These are phyloP conservation scores for Lithophane ornitopus DNA, from an alignment of 2,888 invertebrate genomes.

Conservation along the genomic window DNA sequence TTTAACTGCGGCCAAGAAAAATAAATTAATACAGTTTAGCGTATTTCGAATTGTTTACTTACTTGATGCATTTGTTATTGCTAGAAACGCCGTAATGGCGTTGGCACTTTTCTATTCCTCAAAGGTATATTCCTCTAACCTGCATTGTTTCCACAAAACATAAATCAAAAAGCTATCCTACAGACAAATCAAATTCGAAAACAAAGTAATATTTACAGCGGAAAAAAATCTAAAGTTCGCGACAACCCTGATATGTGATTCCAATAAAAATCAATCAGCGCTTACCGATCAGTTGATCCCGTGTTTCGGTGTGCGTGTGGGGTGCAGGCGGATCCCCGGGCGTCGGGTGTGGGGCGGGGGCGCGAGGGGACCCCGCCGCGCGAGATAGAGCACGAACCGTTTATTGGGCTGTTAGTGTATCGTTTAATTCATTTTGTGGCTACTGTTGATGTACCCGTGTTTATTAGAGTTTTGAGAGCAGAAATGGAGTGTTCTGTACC, in stretches of 20 bases:
- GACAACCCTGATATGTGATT: conserved; percentile 79
- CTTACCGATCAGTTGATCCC: conserved; percentile 79
- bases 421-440: conserved; percentile 64
- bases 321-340: conserved; percentile 20
- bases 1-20: conserved; percentile 14
- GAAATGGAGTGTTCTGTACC: conserved; percentile 12
- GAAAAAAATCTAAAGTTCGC: conserved; percentile 13
- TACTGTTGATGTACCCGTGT: conserved; percentile 56
- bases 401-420: conserved; percentile 68
- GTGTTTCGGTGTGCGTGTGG: conserved; percentile 69
- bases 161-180: not conserved
- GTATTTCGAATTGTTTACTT: not conserved
- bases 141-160: not conserved
- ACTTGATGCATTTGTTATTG: not conserved
- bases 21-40: not conserved
- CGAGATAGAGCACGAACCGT: conserved; percentile 68
- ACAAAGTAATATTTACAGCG: not conserved
- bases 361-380: conserved; percentile 32
- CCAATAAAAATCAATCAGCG: conserved; percentile 88
- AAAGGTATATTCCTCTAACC: not conserved
- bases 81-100: not conserved
- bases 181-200: not conserved
- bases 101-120: not conserved
- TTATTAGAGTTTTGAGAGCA: conserved; percentile 54
- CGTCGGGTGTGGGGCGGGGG: not conserved